Base-by-base conservation (phyloP, 2,113 vertebrate genomes). In the Syrmaticus mikado region DNA sequence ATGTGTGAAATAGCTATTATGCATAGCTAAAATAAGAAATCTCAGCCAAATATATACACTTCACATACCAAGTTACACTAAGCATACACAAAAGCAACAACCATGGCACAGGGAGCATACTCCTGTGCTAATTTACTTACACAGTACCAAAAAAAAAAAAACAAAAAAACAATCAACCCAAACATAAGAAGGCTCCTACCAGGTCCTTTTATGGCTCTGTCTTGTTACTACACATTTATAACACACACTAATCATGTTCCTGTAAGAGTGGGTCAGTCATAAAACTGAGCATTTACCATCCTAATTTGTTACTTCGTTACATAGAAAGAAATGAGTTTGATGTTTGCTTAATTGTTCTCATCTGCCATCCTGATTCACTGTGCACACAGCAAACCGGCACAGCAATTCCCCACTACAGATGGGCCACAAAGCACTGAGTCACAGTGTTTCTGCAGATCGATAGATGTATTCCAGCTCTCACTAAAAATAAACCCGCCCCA, bases 341-440 rank as follows among this genome's bases (percentile, higher is more conserved):
- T 16, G 13, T 60, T 30, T 70, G 24, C 46, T 40, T 32, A 30
- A 34, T 20, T 50, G 34, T 46, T 62, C 46, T 76, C 32, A 22
- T 10, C 61, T 40, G 32, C 5, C 11, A 40, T 34, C 45, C 60
- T 13, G 34, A 77, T 13, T 27, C 32, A 11, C 25, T 14, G 15
- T 1, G 0, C 25, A 11, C 41, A 21, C 58, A 13, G 21, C 6
- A 15, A 21, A 60, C 43, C 0, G 2, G 15, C 65, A 68, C 73
- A 21, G 8, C 5, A 11, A 40, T 11, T 40, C 41, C 65, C 36
- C 52, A 21, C 4, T 13, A 24, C 45, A 82, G 61, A 78, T 2
- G 18, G 61, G 78, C 34, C 55, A 68, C 30, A 74, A 53, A 78
- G 60, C 61, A 73, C 55, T 22, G 48, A 41, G 41, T 73, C 81